Base-by-base conservation (phyloP, 2,888 invertebrate genomes). In the Eristalis tenax region DNA sequence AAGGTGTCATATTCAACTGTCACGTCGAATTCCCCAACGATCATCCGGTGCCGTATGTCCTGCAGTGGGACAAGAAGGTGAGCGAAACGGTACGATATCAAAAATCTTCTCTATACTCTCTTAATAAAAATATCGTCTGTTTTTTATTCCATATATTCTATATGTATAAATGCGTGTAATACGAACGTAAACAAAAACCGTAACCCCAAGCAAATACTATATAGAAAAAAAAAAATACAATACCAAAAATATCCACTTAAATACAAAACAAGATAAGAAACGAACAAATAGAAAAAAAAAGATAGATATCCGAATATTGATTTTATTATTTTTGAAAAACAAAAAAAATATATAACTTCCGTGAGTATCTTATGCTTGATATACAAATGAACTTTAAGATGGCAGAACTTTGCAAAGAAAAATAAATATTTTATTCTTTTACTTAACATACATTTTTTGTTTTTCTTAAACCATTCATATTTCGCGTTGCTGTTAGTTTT, bases 1-100 rank as follows among this genome's bases (percentile, higher is more conserved):
- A 98, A 94, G 97, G 97, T 94, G 98, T 98, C 94, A 97, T 98
- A 93, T 97, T 99, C 95, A 98, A 98, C 95, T 99, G 99, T 94
- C 97, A 98, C 94, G 98, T 99, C 94, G 97, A 98, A 94, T 98
- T 98, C 94, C 97, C 98, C 93, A 97, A 97, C 94, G 97, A 98
- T 94, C 96, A 97, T 94, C 97, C 98, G 93, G 97, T 98, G 95
- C 98, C 98, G 94, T 98, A 98, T 95, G 98, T 99, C 95, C 96
- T 99, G 94, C 98, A 98, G 95, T 99, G 99, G 99, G 97, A 98
- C 96, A 99, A 98, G 96, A 98, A 98, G 97, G 98, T 98, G 97
- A 96, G 97, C 96, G 97, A 97, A 95, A 96, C 96, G 97, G 97
- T 97, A 97, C 96, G 97, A 96, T 96, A 95, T 95, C 92, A 92